Evolutionary conservation across 2,888 invertebrate genomes (phyloP).

Genomic region (Liodrosophila aerea): DNA sequence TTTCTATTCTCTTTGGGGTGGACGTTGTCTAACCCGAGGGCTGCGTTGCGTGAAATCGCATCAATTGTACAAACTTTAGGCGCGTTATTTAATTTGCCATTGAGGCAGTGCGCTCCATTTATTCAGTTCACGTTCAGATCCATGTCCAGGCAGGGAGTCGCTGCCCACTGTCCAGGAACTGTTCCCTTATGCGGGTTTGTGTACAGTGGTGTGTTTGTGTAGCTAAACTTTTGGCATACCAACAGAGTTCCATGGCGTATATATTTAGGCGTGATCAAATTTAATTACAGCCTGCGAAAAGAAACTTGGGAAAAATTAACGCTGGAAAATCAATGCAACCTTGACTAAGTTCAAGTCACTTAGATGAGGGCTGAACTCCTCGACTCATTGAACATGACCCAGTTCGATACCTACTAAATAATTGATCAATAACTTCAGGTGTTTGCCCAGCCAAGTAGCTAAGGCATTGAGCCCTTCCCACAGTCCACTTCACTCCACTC

Average conservation of each 20-base stretch:
- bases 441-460: slow-evolving; percentile 21
- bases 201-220: slow-evolving; percentile 2
- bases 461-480: slow-evolving; percentile 25
- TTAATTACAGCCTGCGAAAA: slow-evolving; percentile 57
- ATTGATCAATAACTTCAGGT: slow-evolving; percentile 64
- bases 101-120: slow-evolving; percentile 74
- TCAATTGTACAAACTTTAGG: slow-evolving; percentile 76
- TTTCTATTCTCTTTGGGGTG: slow-evolving; percentile 30
- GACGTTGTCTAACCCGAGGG: slow-evolving; percentile 48
- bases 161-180: slow-evolving; percentile 14
- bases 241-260: slow-evolving; percentile 34
- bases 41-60: slow-evolving; percentile 74
- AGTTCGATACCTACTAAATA: slow-evolving; percentile 70
- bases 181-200: slow-evolving; percentile 15
- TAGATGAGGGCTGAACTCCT: slow-evolving; percentile 28
- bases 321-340: slow-evolving; percentile 64
- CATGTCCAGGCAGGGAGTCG: slow-evolving; percentile 16
- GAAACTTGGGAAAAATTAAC: slow-evolving; percentile 39
- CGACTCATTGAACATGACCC: slow-evolving; percentile 69
- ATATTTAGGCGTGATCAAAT: slow-evolving; percentile 55
- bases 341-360: slow-evolving; percentile 69
- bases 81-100: slow-evolving; percentile 77
- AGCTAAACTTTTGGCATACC: slow-evolving; percentile 36
- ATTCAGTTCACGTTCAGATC: slow-evolving; percentile 48
- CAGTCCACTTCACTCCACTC: too few species aligned